These are phyloP conservation scores for Lottia scabra DNA, from an alignment of 2,888 invertebrate genomes.

Conservation along the genomic window DNA sequence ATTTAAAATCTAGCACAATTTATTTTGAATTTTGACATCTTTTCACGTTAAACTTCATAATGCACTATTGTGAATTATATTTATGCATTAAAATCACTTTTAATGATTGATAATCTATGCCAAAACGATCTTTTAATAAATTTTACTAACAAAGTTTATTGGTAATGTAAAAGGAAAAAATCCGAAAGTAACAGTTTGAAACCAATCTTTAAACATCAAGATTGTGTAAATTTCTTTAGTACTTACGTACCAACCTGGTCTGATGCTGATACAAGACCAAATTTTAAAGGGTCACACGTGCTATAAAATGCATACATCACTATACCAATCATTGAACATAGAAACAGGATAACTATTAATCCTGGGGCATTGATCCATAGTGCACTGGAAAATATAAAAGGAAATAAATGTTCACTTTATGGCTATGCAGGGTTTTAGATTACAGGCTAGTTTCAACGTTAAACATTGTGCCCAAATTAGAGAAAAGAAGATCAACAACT, in stretches of 20 bases:
- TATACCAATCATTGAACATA: constrained; percentile 89
- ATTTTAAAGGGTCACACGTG: constrained; percentile 85
- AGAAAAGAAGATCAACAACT: too few species aligned
- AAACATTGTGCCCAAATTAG: too few species aligned
- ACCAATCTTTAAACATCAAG: too few species aligned
- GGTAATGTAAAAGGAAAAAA: not conserved
- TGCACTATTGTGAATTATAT: too few species aligned
- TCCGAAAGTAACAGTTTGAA: too few species aligned
- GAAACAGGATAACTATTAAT: constrained; percentile 81
- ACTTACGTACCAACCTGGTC: constrained; percentile 68
- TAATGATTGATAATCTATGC: too few species aligned
- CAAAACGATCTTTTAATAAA: too few species aligned
- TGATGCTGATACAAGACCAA: constrained; percentile 72
- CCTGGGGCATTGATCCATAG: constrained; percentile 81
- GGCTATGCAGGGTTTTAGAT: too few species aligned
- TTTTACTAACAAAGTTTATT: not conserved
- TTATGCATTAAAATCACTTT: too few species aligned
- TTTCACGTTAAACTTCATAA: not conserved
- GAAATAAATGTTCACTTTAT: not conserved
- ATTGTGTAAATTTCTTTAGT: too few species aligned
- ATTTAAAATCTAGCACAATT: not conserved
- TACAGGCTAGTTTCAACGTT: too few species aligned
- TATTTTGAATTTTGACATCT: not conserved
- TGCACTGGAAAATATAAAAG: constrained; percentile 73
- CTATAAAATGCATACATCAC: constrained; percentile 85